phyloP scores from a whole-genome alignment of 2,888 invertebrate genomes.

The Orgyia antiqua region DNA sequence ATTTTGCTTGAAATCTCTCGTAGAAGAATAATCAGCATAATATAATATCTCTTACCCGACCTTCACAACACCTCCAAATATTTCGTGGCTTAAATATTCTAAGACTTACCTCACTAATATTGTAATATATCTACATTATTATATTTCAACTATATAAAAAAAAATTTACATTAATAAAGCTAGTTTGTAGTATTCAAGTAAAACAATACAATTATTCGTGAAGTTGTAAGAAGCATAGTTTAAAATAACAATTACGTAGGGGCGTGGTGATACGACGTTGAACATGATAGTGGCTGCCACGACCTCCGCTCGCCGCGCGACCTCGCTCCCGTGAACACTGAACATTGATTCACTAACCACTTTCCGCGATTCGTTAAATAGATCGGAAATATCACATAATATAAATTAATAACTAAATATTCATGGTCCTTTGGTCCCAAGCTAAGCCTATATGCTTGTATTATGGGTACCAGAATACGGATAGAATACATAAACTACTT shows the following conservation, averaged over 20 bases:
- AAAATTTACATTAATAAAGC: constrained; percentile 1
- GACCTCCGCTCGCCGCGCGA: constrained; percentile 39
- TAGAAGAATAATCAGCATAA: too few relatives aligned
- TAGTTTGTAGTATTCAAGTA: constrained; percentile 8
- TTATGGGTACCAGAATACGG: too few relatives aligned
- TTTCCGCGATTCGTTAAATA: constrained; percentile 30
- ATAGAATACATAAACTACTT: too few relatives aligned
- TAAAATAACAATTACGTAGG: constrained; percentile 47
- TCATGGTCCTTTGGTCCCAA: too few relatives aligned
- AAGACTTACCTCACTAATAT: too few relatives aligned
- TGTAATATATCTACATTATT: too few relatives aligned
- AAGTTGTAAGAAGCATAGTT: constrained; percentile 35
- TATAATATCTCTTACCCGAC: too few relatives aligned
- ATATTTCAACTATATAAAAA: background rate
- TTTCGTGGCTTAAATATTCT: too few relatives aligned
- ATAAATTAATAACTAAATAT: constrained; percentile 1
- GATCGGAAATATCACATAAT: constrained; percentile 12
- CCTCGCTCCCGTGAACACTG: constrained; percentile 46
- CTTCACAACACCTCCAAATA: too few relatives aligned
- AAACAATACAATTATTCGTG: constrained; percentile 18
- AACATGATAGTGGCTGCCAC: constrained; percentile 39
- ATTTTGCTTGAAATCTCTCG: too few relatives aligned
- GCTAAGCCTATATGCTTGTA: too few relatives aligned
- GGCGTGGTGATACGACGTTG: constrained; percentile 38
- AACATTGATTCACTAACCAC: constrained; percentile 36